Evolutionary conservation across 1,140 invertebrate genomes (phyloP).

Genomic region (Plectrocnemia conspersa): DNA sequence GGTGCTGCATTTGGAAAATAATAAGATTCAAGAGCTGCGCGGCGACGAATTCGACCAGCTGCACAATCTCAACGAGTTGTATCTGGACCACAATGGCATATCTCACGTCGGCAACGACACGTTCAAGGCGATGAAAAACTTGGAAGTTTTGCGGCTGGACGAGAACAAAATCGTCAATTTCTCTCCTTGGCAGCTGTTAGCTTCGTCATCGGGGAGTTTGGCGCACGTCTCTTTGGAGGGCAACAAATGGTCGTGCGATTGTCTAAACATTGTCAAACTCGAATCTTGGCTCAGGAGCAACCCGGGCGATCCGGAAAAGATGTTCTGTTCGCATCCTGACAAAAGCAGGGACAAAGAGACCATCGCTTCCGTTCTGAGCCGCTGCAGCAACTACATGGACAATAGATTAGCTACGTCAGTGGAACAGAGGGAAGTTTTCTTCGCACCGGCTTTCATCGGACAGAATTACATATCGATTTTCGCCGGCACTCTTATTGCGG

Average conservation of each 20-base stretch:
- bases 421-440: constrained; percentile 56
- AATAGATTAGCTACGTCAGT: constrained; percentile 59
- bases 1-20: constrained; percentile 79
- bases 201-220: constrained; percentile 53
- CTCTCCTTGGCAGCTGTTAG: constrained; percentile 64
- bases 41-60: constrained; percentile 72
- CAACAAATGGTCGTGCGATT: constrained; percentile 72
- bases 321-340: constrained; percentile 53
- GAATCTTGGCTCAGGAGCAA: constrained; percentile 61
- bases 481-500: constrained; percentile 67
- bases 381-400: constrained; percentile 58
- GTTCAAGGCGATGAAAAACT: constrained; percentile 65
- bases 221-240: constrained; percentile 60
- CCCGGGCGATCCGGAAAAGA: constrained; percentile 57
- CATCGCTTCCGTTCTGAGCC: constrained; percentile 57
- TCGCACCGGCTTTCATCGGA: constrained; percentile 49
- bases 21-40: constrained; percentile 65
- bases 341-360: constrained; percentile 52
- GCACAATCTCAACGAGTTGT: constrained; percentile 71
- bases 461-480: constrained; percentile 65
- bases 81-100: constrained; percentile 76
- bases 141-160: constrained; percentile 74
- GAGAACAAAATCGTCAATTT: constrained; percentile 74
- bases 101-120: constrained; percentile 69
- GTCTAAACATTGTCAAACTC: constrained; percentile 59